Evolutionary conservation across 2,113 vertebrate species (phyloP).

Genomic region (Oreochromis niloticus): DNA sequence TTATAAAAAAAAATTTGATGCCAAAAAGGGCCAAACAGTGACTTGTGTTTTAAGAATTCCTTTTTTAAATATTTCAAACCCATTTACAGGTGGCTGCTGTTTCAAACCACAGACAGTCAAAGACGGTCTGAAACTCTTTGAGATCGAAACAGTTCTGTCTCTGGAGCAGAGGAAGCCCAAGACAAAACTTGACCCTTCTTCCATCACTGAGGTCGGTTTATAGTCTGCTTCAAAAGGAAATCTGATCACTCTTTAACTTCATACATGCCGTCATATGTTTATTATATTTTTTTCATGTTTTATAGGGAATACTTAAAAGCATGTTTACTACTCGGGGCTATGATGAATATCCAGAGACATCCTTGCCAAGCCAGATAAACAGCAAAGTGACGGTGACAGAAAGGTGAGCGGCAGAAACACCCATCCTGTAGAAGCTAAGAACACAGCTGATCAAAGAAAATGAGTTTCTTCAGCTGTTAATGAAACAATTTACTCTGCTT

Average conservation of each 20-base stretch:
- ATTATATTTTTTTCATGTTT: not conserved
- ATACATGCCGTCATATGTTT: accelerated
- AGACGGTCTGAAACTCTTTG: constrained; percentile 60
- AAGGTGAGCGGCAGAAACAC: not conserved
- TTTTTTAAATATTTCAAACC: not conserved
- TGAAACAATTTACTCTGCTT: accelerated
- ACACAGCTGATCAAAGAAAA: not conserved
- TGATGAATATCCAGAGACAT: constrained; percentile 33
- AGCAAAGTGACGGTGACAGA: constrained; percentile 36
- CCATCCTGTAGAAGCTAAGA: not conserved
- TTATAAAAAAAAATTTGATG: accelerated
- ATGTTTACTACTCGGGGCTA: not conserved
- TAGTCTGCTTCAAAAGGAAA: not conserved
- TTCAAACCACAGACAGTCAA: constrained; percentile 58
- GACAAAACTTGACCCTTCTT: constrained; percentile 4
- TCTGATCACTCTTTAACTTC: not conserved
- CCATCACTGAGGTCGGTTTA: constrained; percentile 14
- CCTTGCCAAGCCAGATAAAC: constrained; percentile 36
- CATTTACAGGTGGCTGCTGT: constrained; percentile 56
- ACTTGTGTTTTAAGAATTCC: accelerated
- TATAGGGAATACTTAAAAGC: not conserved
- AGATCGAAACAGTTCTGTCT: constrained; percentile 64
- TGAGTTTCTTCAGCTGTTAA: accelerated
- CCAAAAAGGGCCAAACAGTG: not conserved
- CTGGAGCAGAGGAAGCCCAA: constrained; percentile 54